Conservation (phyloP, 2,888 invertebrate species). For the Synanthedon formicaeformis region DNA sequence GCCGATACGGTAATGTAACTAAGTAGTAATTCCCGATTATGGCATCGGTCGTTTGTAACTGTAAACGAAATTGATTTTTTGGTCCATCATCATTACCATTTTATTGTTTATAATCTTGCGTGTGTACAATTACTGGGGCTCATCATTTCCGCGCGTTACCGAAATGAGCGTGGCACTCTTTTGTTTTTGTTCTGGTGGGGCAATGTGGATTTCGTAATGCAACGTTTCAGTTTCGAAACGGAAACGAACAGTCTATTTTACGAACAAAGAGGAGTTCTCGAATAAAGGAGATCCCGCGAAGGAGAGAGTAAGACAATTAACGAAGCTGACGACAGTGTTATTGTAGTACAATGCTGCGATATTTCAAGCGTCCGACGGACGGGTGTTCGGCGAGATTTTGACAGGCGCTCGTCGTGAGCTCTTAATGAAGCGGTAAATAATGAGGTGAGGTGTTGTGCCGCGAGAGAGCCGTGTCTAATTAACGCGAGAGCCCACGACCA, state of each 20-base stretch:
- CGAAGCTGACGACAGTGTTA: slow-evolving; percentile 58
- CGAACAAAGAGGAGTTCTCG: slow-evolving; percentile 33
- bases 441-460: slow-evolving; percentile 59
- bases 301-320: slow-evolving; percentile 54
- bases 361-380: slow-evolving; percentile 51
- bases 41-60: slow-evolving; percentile 40
- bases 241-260: slow-evolving; percentile 43
- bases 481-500: slow-evolving; percentile 41
- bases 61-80: slow-evolving; percentile 58
- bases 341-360: slow-evolving; percentile 61
- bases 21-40: slow-evolving; percentile 20
- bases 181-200: slow-evolving; percentile 47
- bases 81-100: slow-evolving; percentile 53
- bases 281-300: slow-evolving; percentile 33
- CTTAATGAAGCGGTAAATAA: slow-evolving; percentile 70
- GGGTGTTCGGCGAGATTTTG: slow-evolving; percentile 57
- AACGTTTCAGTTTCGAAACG: slow-evolving; percentile 27
- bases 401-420: slow-evolving; percentile 60
- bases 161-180: slow-evolving; percentile 38
- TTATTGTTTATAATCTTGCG: slow-evolving; percentile 53
- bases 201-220: slow-evolving; percentile 33
- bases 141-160: slow-evolving; percentile 52
- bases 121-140: slow-evolving; percentile 42
- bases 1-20: not conserved
- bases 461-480: slow-evolving; percentile 58